Evolutionary conservation across 92 coral and sea anemone genomes (phyloP), one percentile per base, ranked within the genome.

Genomic region (Hydrozoanthus gracilis): DNA sequence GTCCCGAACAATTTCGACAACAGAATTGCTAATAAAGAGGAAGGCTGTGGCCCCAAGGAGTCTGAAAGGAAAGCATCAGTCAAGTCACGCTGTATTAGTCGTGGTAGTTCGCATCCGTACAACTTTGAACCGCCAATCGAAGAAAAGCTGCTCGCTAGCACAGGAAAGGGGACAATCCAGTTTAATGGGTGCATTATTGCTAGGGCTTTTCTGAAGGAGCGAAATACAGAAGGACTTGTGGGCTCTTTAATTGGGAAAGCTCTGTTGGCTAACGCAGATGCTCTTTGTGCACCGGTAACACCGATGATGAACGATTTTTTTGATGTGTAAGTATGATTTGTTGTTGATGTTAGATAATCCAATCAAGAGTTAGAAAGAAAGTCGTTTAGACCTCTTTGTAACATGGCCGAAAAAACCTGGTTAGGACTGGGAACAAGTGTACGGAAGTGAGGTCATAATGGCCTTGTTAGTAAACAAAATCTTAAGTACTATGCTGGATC

Each of bases 221-320:
- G 93, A 66, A 91, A 91, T 3, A 95, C 93, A 51, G 99, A 96
- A 79, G 93, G 99, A 52, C 75, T 94, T n/a, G 91, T 95, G 39
- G 96, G 98, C 47, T 90, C 96, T 6, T 85, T 91, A 91, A 93
- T 96, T 46, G 93, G 95, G 71, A 92, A 95, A 74, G 99, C 99
- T 35, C 89, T 96, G 67, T 77, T 96, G 20, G 97, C 98, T 52
- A 93, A 92, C 66, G 97, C 94, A 35, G 99, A 96, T 65, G 98
- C 99, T 12, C 83, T 96, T 73, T 96, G 99, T 86, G 99, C 99
- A 12, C 94, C 99, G 0, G 98, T 96, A 45, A 95, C 98, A 9
- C 98, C 99, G 20, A 93, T 95, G 88, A 93, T 93, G 93, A 94
- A 96, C 64, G 91, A 91, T 79, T 87, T 91, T 55, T 78, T 96